Evolutionary conservation across 2,797 vertebrate genomes (phyloP).

Genomic region (Xenopus petersii): DNA sequence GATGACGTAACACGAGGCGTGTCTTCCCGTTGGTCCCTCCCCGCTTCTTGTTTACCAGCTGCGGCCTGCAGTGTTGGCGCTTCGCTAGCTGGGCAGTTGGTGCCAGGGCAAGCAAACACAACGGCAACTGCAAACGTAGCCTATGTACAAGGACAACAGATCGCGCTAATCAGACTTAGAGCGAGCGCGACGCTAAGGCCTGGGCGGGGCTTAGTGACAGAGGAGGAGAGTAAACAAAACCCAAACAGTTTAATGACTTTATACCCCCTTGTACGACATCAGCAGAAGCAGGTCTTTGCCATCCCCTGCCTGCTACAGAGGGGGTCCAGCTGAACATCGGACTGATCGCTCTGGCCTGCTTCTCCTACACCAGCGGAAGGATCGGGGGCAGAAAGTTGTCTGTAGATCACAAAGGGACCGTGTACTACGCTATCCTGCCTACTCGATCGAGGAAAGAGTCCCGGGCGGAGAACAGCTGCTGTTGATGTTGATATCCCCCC

Average conservation of each 20-base stretch:
- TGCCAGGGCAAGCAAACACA: not conserved
- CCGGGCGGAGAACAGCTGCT: too few relatives aligned
- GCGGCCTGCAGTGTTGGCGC: not conserved
- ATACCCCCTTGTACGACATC: not conserved
- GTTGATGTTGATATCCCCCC: too few relatives aligned
- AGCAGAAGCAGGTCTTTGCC: slow-evolving; percentile 8
- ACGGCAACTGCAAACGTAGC: not conserved
- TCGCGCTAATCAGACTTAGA: not conserved
- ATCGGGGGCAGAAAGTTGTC: not conserved
- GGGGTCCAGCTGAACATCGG: slow-evolving; percentile 22
- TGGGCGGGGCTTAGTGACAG: slow-evolving; percentile 8
- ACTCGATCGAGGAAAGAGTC: too few relatives aligned
- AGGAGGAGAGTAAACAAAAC: slow-evolving; percentile 8
- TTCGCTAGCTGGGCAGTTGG: not conserved
- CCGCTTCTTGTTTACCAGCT: slow-evolving; percentile 28
- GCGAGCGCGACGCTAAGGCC: not conserved
- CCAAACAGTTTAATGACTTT: slow-evolving; percentile 26
- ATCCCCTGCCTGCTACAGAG: slow-evolving; percentile 10
- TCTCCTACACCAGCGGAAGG: not conserved
- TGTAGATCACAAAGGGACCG: not conserved
- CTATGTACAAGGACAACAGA: not conserved
- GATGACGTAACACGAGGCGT: slow-evolving; percentile 9
- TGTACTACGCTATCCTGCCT: too few relatives aligned
- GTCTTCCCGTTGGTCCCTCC: not conserved
- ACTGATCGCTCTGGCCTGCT: not conserved